A percentile compares a stretch with the other conserved stretches of the same genome.
These are phyloP conservation scores for Orthosia gothica DNA, from an alignment of 2,888 invertebrate species.

Conservation along the genomic window DNA sequence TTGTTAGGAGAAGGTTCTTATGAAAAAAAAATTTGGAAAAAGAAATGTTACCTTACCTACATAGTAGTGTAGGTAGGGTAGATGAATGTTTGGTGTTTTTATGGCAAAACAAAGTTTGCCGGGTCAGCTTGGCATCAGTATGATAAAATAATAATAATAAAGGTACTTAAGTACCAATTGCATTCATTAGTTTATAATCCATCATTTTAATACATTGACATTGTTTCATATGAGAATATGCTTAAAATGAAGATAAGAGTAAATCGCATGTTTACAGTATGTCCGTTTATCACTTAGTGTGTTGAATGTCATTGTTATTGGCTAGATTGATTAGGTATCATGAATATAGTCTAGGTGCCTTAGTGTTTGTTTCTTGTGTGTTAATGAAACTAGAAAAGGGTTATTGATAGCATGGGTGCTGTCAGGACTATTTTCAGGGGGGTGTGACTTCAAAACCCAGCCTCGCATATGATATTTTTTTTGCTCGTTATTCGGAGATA, in stretches of 20 bases:
- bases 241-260: conserved; percentile 39
- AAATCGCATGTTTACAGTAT: conserved; percentile 29
- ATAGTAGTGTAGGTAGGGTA: too few species aligned
- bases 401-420: background rate
- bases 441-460: background rate
- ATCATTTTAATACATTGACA: conserved; percentile 20
- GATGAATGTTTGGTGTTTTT: too few species aligned
- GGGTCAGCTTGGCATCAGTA: background rate
- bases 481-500: background rate
- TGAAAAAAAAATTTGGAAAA: too few species aligned
- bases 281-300: conserved; percentile 37
- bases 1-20: too few species aligned
- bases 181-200: conserved; percentile 29
- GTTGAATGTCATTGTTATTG: conserved; percentile 49
- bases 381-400: background rate
- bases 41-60: too few species aligned
- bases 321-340: conserved; percentile 40
- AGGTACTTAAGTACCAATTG: conserved; percentile 5
- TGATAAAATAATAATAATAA: background rate
- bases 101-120: too few species aligned
- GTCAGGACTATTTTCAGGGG: background rate
- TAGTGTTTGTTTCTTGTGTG: background rate
- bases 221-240: conserved; percentile 32
- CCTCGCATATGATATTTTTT: background rate
- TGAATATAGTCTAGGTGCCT: background rate